These are phyloP conservation scores for Pollenia amentaria DNA, from an alignment of 2,888 invertebrate species.

Conservation along the genomic window DNA sequence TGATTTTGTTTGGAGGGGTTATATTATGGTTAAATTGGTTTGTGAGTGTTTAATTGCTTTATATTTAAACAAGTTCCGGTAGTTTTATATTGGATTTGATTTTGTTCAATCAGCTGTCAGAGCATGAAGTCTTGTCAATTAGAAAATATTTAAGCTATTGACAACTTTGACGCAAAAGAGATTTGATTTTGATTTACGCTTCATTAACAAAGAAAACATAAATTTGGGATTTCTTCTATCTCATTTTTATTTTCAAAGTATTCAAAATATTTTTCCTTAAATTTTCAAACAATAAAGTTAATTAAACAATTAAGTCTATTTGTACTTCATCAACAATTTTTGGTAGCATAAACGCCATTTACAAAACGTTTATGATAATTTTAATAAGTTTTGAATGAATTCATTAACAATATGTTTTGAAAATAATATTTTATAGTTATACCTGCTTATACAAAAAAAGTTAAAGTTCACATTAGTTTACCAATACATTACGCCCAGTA, in stretches of 20 bases:
- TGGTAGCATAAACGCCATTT: too few species aligned
- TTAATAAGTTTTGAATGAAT: too few species aligned
- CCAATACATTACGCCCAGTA: too few species aligned
- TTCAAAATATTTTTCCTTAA: not conserved
- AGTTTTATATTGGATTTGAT: conserved; percentile 17
- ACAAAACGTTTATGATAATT: too few species aligned
- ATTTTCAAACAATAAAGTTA: not conserved
- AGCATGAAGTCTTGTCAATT: conserved; percentile 19
- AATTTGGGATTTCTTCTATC: too few species aligned
- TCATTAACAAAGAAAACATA: not conserved
- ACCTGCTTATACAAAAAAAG: too few species aligned
- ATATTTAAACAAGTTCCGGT: conserved; percentile 10
- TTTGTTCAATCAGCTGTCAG: conserved; percentile 15
- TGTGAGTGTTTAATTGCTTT: conserved; percentile 36
- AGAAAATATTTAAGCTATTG: not conserved
- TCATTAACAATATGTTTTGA: too few species aligned
- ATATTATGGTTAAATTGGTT: not conserved
- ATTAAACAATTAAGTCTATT: too few species aligned
- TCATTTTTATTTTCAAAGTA: not conserved
- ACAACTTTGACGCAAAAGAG: not conserved
- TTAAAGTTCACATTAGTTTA: too few species aligned
- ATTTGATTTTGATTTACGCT: not conserved
- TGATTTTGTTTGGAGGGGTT: not conserved
- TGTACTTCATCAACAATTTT: too few species aligned
- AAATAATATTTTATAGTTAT: too few species aligned